These are phyloP conservation scores for Leptocoma aspasia DNA, from an alignment of 2,113 vertebrate genomes.

Conservation along the genomic window DNA sequence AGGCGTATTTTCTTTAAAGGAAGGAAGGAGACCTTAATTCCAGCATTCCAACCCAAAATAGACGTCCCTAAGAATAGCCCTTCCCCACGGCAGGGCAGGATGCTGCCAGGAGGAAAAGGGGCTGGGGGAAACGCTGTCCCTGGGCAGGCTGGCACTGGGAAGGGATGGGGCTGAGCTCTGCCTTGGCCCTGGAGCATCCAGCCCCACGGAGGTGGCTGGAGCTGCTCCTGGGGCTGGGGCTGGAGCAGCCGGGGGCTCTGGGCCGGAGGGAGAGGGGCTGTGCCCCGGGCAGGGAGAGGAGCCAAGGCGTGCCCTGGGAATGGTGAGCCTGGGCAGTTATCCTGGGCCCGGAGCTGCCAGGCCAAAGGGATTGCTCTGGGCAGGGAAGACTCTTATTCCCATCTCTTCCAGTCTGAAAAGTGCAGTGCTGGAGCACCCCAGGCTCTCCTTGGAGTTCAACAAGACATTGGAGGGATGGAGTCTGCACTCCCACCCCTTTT, in stretches of 20 bases:
- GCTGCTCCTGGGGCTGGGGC: background rate
- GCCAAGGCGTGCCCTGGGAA: accelerated
- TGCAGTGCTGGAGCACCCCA: background rate
- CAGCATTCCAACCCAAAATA: slow-evolving; percentile 56
- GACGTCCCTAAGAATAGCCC: slow-evolving; percentile 12
- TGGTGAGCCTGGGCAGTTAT: accelerated
- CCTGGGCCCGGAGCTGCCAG: background rate
- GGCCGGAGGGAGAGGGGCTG: background rate
- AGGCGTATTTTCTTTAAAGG: slow-evolving; percentile 20
- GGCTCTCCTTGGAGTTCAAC: background rate
- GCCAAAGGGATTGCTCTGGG: background rate
- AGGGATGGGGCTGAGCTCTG: background rate
- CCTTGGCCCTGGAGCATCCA: background rate
- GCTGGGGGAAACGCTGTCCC: background rate
- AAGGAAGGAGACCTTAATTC: slow-evolving; percentile 61
- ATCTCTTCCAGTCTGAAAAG: background rate
- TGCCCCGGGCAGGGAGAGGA: background rate
- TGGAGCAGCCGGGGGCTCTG: background rate
- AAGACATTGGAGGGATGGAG: background rate
- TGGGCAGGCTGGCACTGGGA: background rate
- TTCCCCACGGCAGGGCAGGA: background rate
- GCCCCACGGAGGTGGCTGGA: accelerated
- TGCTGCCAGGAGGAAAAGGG: background rate
- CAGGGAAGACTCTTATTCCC: background rate
- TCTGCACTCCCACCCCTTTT: background rate